These are phyloP conservation scores for Lerista edwardsae DNA, from an alignment of 2,797 vertebrate species.

Conservation along the genomic window DNA sequence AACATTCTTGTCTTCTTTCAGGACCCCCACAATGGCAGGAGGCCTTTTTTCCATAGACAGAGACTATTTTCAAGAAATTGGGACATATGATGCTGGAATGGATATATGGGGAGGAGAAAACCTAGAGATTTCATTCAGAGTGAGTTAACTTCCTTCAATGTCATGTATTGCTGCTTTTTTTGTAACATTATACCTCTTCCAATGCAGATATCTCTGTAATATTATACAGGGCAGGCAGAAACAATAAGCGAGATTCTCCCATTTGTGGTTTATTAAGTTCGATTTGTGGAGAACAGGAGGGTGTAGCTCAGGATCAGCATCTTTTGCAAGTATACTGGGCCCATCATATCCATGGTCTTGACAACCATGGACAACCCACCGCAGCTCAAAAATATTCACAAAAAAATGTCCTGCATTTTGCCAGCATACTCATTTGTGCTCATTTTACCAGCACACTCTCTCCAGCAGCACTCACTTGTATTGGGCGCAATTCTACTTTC, in stretches of 20 bases:
- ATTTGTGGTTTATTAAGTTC: too few species aligned
- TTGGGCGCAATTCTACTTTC: too few species aligned
- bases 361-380: too few species aligned
- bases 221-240: conserved; percentile 2
- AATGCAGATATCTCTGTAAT: conserved; percentile 24
- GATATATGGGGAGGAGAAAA: conserved; percentile 99
- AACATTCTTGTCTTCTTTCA: conserved; percentile 60
- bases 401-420: too few species aligned
- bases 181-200: background rate
- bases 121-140: conserved; percentile 98
- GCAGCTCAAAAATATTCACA: too few species aligned
- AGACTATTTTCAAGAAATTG: conserved; percentile 99
- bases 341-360: too few species aligned
- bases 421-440: too few species aligned
- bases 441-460: too few species aligned
- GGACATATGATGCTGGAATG: conserved; percentile 99
- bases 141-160: conserved; percentile 73
- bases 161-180: background rate
- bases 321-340: background rate
- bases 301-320: background rate
- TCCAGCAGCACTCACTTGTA: too few species aligned
- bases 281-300: background rate
- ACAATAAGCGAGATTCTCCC: conserved; percentile 3
- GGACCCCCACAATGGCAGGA: conserved; percentile 99
- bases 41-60: conserved; percentile 98